Evolutionary conservation across 23 tunicate genomes (phyloP).

Genomic region (Halocynthia aurantium): DNA sequence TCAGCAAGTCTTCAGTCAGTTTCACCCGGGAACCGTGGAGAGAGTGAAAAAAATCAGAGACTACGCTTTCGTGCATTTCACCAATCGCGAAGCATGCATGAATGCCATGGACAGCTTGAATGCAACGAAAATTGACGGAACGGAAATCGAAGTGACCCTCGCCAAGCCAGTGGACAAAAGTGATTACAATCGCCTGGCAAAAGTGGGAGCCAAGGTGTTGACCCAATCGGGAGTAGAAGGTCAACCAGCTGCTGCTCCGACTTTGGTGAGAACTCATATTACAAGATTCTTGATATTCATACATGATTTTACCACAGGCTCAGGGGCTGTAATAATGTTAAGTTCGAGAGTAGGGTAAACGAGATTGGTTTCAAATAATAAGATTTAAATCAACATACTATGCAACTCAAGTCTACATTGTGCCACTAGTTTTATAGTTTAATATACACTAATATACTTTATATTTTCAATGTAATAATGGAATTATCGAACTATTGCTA

Average conservation of each 20-base stretch:
- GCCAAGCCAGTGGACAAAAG: constrained; percentile 99
- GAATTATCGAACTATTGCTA: too few species aligned
- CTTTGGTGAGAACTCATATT: constrained; percentile 28
- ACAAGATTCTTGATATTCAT: not conserved
- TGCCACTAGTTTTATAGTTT: too few species aligned
- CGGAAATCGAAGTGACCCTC: constrained; percentile 84
- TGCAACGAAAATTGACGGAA: constrained; percentile 59
- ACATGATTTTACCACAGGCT: not conserved
- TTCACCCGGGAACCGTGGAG: constrained; percentile 79
- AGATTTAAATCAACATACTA: not conserved
- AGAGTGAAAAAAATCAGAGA: constrained; percentile 92
- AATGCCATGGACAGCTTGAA: constrained; percentile 60
- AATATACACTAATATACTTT: too few species aligned
- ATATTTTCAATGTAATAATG: too few species aligned
- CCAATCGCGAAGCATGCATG: constrained; percentile 66
- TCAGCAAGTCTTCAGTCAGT: constrained; percentile 77
- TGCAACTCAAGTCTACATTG: too few species aligned
- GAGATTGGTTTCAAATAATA: not conserved
- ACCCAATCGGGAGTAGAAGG: constrained; percentile 26
- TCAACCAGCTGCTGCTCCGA: constrained; percentile 11
- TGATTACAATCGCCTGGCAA: constrained; percentile 95
- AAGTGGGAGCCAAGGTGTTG: constrained; percentile 97
- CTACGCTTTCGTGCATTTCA: constrained; percentile 81
- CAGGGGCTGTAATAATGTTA: not conserved
- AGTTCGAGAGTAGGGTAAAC: not conserved